Base-by-base conservation (phyloP, 1,140 invertebrate species). In the Diachasmimorpha longicaudata region DNA sequence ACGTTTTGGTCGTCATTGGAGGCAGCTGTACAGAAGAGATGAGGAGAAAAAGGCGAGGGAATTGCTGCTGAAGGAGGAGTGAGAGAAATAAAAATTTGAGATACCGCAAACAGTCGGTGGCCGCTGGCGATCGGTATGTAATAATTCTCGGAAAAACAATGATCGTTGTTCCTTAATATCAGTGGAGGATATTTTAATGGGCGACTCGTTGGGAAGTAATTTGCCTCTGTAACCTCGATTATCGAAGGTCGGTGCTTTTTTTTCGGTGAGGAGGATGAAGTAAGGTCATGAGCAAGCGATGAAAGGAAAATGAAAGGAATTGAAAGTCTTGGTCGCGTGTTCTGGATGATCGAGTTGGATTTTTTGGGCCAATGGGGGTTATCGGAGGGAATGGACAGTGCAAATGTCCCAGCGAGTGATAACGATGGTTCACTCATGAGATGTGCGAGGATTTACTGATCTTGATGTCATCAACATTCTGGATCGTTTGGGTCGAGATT, bases 41-140 rank as follows among this genome's bases (percentile, higher is more conserved):
- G 23, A 55, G 36, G 73, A 31, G 66, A 69, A 42, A 77, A 52
- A 70, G 58, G 25, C 48, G 48, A 52, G 73, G 46, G 39, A 70
- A 37, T 23, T 37, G 58, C 23, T 19, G 31, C 31, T 31, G 31
- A 37, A 73, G 39, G 44, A 78, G 69, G 69, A 78, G n/a, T n/a
- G n/a, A n/a, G n/a, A 78, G 71, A 37, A 52, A 9, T 14, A 72
- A 78, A 78, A 78, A 72, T 66, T 68, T 71, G 77, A 68, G 73
- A 52, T 52, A 16, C 48, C 52, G 46, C 23, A 71, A 55, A 46
- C 36, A 52, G 31, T 11, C 25, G 46, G 14, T 69, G 46, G 1
- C 37, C 10, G 42, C 44, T 37, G n/a, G 16, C 25, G 21, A 70
- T 42, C 9, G 39, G 68, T n/a, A 46, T 19, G 39, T 39, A 70